Evolutionary conservation across 2,113 vertebrate species (phyloP), one percentile per base, ranked within the genome.

Genomic region (Stegastes partitus): DNA sequence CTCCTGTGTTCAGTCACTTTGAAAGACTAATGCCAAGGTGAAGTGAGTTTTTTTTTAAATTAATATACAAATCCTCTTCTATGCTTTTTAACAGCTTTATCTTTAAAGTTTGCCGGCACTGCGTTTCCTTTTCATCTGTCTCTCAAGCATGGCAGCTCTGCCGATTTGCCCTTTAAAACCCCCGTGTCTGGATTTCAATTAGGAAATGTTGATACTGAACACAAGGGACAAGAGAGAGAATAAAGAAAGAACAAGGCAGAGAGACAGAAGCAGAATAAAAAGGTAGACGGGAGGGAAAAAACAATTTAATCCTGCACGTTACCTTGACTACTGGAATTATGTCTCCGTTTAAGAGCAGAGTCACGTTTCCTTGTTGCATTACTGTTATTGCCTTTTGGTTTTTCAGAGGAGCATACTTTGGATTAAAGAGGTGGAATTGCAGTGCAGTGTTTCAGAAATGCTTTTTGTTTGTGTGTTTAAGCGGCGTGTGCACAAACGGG

Each of bases 241-340:
- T 14, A 11, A 14, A 42, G 12, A 10, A 42, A 42, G 28, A 31
- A 31, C 28, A 44, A 31, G 18, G 1, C 2, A 34, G 19, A 28
- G 4, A 39, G 22, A 47, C 1, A 26, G 1, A 42, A 12, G 45
- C 0, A 42, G 39, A 42, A 42, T 11, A 42, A 56, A n/a, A 14
- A 18, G 69, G 28, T 31, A 31, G 28, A 31, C 28, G 8, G 28
- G 44, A 19, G 8, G 28, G 44, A 19, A 39, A 56, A 16, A 23
- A 49, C 14, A 68, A 42, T 51, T 31, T 68, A 34, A 53, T 22
- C 53, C 45, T 70, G 58, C 45, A 59, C 39, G 34, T 39, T 74
- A 54, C 34, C n/a, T 5, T 12, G 39, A 42, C 39, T 15, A 42
- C 39, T 42, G 39, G 15, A 42, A 42, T 3, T 3, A 12, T 42